Evolutionary conservation across 2,888 invertebrate genomes (phyloP).

Genomic region (Bembecia ichneumoniformis): DNA sequence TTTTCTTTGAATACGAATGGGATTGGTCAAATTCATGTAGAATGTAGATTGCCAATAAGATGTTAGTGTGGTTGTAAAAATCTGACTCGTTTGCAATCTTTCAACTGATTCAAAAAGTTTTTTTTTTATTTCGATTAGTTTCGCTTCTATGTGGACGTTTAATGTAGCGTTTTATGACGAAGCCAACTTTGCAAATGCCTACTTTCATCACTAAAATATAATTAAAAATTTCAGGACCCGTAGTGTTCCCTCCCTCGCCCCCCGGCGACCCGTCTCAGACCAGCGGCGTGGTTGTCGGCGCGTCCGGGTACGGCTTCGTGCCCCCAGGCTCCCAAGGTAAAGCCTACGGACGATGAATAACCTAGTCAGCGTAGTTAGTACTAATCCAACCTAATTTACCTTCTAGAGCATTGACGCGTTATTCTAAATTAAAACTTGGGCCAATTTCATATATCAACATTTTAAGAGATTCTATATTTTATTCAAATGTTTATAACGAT

Average conservation of each 20-base stretch:
- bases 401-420: constrained; percentile 3
- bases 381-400: constrained; percentile 23
- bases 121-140: no score
- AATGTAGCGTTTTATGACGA: no score
- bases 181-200: no score
- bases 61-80: no score
- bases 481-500: no score
- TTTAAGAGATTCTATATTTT: no score
- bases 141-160: no score
- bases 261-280: constrained; percentile 78
- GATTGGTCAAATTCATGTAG: neutral
- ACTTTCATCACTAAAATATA: no score
- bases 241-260: constrained; percentile 82
- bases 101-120: no score
- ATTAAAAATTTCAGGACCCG: constrained; percentile 75
- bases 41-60: neutral
- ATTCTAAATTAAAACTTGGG: neutral
- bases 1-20: neutral
- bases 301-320: constrained; percentile 88
- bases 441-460: no score
- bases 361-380: constrained; percentile 53
- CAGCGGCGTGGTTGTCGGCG: constrained; percentile 86
- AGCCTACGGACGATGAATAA: constrained; percentile 48
- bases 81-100: no score
- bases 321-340: constrained; percentile 81